phyloP scores from a whole-genome alignment of 2,888 invertebrate genomes.

The Dromius quadrimaculatus region DNA sequence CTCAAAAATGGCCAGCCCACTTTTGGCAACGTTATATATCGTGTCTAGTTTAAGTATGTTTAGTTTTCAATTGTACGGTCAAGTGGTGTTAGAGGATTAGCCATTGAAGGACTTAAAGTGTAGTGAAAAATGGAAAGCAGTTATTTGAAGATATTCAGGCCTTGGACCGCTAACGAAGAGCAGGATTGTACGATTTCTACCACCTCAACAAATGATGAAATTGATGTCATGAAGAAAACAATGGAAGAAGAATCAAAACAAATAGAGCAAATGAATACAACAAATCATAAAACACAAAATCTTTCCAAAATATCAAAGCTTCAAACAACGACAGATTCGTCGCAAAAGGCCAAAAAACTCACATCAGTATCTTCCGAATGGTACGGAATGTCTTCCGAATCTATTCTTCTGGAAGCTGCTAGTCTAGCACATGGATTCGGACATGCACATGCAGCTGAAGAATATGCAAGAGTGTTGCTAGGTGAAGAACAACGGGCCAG shows the following conservation, averaged over 20 bases:
- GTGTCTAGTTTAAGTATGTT: constrained; percentile 62
- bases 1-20: constrained; percentile 64
- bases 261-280: constrained; percentile 48
- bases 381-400: constrained; percentile 46
- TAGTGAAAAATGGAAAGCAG: constrained; percentile 9
- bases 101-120: no score
- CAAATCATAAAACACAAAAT: neutral
- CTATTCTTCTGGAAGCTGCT: constrained; percentile 61
- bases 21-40: constrained; percentile 62
- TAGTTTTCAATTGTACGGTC: constrained; percentile 62
- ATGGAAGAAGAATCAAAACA: neutral
- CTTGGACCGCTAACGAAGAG: constrained; percentile 60
- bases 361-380: constrained; percentile 54
- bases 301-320: no score
- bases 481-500: constrained; percentile 80
- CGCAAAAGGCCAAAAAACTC: no score
- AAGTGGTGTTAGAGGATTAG: constrained; percentile 57
- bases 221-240: no score
- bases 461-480: constrained; percentile 75
- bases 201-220: no score
- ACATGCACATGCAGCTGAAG: constrained; percentile 73
- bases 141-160: constrained; percentile 58
- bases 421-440: constrained; percentile 57
- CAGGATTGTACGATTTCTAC: constrained; percentile 73
- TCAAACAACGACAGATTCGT: no score